Percentiles rank a stretch among this genome's conserved stretches.
Conservation (phyloP, 1,140 invertebrate genomes). For the Plectrocnemia conspersa region DNA sequence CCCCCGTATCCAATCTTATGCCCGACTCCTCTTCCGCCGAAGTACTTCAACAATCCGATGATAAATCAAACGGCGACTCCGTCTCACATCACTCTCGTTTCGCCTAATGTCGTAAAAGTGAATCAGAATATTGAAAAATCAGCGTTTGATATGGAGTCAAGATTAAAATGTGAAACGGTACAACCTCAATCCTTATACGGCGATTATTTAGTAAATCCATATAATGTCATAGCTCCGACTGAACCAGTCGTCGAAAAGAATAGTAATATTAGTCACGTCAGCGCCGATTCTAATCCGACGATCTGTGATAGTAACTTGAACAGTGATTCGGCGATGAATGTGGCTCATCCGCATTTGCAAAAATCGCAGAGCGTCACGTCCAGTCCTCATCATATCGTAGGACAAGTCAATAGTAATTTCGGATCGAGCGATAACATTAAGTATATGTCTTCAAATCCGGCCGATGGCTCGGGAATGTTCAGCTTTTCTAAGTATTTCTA, state of each 20-base stretch:
- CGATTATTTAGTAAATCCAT: slow-evolving; percentile 53
- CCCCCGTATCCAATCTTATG: slow-evolving; percentile 38
- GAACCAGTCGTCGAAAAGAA: not conserved
- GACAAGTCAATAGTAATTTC: slow-evolving; percentile 39
- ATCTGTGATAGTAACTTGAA: slow-evolving; percentile 10
- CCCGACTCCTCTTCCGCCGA: slow-evolving; percentile 35
- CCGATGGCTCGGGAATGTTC: slow-evolving; percentile 41
- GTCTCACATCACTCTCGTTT: slow-evolving; percentile 26
- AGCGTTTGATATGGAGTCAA: not conserved
- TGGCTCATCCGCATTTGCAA: slow-evolving; percentile 21
- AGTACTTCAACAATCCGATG: slow-evolving; percentile 29
- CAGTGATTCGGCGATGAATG: not conserved
- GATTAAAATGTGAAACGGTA: slow-evolving; percentile 27
- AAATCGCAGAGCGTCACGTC: slow-evolving; percentile 47
- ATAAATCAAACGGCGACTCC: slow-evolving; percentile 33
- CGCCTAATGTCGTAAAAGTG: no score
- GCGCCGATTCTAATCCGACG: not conserved
- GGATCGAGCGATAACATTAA: slow-evolving; percentile 46
- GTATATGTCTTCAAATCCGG: slow-evolving; percentile 34
- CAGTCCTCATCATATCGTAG: slow-evolving; percentile 42
- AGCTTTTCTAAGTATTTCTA: slow-evolving; percentile 57
- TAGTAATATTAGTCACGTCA: not conserved
- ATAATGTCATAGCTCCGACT: slow-evolving; percentile 43
- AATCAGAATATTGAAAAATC: no score
- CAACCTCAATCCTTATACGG: slow-evolving; percentile 49